phyloP scores from a whole-genome alignment of 2,888 invertebrate species.

The Leucoma salicis region DNA sequence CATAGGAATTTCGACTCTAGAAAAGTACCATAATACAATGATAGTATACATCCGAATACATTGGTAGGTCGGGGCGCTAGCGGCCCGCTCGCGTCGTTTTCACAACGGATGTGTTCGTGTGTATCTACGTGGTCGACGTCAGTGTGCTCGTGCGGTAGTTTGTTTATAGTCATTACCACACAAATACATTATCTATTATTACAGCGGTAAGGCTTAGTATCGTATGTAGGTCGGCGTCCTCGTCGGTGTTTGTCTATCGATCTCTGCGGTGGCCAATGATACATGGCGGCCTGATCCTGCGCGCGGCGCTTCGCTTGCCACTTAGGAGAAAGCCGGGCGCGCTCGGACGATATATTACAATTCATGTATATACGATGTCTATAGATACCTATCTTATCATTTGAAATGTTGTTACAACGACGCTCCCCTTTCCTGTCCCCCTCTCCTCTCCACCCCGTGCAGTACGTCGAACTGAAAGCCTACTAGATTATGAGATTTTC shows the following conservation, averaged over 20 bases:
- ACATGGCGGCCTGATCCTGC: constrained; percentile 81
- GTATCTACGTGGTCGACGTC: constrained; percentile 66
- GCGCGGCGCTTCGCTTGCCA: constrained; percentile 65
- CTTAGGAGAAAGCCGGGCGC: constrained; percentile 74
- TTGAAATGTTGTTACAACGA: constrained; percentile 46
- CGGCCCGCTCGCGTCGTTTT: constrained; percentile 73
- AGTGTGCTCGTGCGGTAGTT: constrained; percentile 78
- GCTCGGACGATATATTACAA: constrained; percentile 50
- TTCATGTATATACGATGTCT: constrained; percentile 47
- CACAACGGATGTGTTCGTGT: constrained; percentile 61
- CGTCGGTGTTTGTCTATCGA: constrained; percentile 84
- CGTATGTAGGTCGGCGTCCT: constrained; percentile 77
- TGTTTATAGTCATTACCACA: constrained; percentile 79
- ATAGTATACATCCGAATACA: constrained; percentile 74
- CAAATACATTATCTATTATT: constrained; percentile 62
- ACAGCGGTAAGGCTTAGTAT: constrained; percentile 63
- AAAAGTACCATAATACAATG: constrained; percentile 73
- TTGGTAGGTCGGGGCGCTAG: constrained; percentile 63
- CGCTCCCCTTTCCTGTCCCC: constrained; percentile 24
- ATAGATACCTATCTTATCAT: constrained; percentile 65
- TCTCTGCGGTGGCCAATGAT: constrained; percentile 84
- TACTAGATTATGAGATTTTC: constrained; percentile 61
- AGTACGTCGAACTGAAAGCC: constrained; percentile 36
- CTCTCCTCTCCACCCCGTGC: constrained; percentile 17
- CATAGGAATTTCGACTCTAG: constrained; percentile 78